Evolutionary conservation across 2,797 vertebrate genomes (phyloP).

Genomic region (Alcedo atthis): DNA sequence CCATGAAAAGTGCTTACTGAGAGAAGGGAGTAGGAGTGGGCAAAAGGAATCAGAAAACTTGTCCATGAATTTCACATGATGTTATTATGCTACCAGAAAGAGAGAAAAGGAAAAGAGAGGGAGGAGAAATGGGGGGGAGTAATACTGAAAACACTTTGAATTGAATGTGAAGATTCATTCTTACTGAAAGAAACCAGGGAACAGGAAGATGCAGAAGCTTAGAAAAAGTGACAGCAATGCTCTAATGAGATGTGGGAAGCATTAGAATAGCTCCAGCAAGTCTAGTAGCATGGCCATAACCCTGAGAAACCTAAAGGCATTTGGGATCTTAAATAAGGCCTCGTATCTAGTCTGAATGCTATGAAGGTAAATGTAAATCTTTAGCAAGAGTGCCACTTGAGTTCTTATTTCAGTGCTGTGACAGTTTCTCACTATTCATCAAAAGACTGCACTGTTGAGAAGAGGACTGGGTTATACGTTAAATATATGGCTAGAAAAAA

Average conservation of each 20-base stretch:
- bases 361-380: constrained; percentile 62
- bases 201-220: neutral
- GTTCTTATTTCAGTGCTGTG: constrained; percentile 24
- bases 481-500: neutral
- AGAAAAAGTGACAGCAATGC: constrained; percentile 33
- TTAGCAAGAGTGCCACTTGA: constrained; percentile 13
- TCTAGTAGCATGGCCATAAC: constrained; percentile 2
- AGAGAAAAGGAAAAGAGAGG: neutral
- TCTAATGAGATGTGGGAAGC: constrained; percentile 33
- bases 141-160: constrained; percentile 4
- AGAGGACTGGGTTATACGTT: constrained; percentile 31
- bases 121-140: neutral
- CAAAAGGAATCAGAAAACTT: neutral
- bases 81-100: neutral
- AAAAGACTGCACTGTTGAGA: constrained; percentile 29
- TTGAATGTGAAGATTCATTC: neutral
- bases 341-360: constrained; percentile 34
- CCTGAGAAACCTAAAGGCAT: constrained; percentile 56
- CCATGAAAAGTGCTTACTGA: neutral
- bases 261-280: constrained; percentile 2
- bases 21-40: neutral
- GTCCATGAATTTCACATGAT: neutral
- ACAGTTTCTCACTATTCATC: constrained; percentile 12
- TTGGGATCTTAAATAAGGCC: constrained; percentile 60
- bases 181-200: constrained; percentile 14